Evolutionary conservation across 2,113 vertebrate species (phyloP).

Genomic region (Brienomyrus brachyistius): DNA sequence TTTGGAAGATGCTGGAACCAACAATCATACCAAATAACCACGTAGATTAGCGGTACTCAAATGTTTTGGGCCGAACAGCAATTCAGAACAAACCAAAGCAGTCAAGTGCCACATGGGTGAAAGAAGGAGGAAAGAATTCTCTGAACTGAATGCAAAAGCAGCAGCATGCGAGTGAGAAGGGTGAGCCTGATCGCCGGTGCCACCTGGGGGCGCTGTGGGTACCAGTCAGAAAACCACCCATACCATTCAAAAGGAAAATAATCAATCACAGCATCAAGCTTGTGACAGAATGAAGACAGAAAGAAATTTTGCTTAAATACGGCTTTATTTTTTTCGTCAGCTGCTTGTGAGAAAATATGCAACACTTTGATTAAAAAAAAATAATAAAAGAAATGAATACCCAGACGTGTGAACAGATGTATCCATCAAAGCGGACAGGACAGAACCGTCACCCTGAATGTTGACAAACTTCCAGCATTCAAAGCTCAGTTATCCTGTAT

Average conservation of each 20-base stretch:
- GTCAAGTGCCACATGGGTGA: background rate
- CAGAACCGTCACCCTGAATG: background rate
- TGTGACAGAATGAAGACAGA: background rate
- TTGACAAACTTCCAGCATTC: background rate
- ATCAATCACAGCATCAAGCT: background rate
- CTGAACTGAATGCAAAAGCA: background rate
- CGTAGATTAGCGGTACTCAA: background rate
- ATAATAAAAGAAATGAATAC: conserved; percentile 3
- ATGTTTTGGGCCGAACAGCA: background rate
- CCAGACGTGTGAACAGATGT: background rate
- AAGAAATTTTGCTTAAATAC: background rate
- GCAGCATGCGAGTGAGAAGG: background rate
- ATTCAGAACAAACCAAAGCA: background rate
- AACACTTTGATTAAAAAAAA: background rate
- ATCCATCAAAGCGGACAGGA: background rate
- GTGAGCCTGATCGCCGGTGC: background rate
- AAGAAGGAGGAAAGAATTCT: background rate
- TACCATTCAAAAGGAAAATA: background rate
- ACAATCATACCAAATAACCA: background rate
- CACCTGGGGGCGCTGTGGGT: background rate
- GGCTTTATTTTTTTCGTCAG: background rate
- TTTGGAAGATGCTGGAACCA: background rate
- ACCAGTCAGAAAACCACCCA: background rate
- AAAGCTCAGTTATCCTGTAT: background rate
- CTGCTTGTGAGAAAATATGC: conserved; percentile 1